Base-by-base conservation (phyloP, 2,113 vertebrate species). In the Bolborhynchus lineola region DNA sequence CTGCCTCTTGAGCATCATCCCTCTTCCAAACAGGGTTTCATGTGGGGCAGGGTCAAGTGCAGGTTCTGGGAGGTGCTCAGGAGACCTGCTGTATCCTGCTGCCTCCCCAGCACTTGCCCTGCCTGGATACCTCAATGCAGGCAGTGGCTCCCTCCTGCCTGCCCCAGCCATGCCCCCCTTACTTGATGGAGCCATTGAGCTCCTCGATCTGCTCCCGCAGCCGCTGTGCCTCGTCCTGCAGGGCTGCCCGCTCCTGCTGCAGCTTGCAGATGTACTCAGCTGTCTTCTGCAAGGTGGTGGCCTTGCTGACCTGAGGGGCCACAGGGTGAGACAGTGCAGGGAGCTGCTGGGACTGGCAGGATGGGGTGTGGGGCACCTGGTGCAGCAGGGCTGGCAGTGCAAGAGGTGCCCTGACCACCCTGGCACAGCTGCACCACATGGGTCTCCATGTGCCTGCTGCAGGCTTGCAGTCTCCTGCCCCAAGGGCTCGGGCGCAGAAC, bases 231-330 rank as follows among this genome's bases (percentile, higher is more conserved):
- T 99, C 99, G 1, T 99, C 99, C n/a, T 99, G 99, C 93, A 99
- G 97, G 90, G 98, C 98, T 0, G 97, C 93, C 59, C 99, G 97
- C 94, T 99, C 99, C 97, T 99, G 99, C 98, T 99, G 99, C 97
- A 99, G 98, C 97, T 99, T 99, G 85, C 97, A 93, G 93, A 99
- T 99, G 95, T 99, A 99, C 92, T 99, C 99, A 0, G 98, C 99
- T 0, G 99, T 99, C 98, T 99, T 99, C 96, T 99, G 99, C 97
- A 99, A 94, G 0, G 99, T 99, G 60, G 98, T 99, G 74, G 99
- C 99, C 94, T 99, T 99, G 97, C 99, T 99, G 96, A 99, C 98
- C 99, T 99, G 97, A 2, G 24, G 39, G 52, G 24, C 23, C 19
- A 0, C 25, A 44, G 39, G 8, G 21, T 59, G 24, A 82, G 84